phyloP scores from a whole-genome alignment of 2,888 invertebrate genomes.

The Drosophila bunnanda region DNA sequence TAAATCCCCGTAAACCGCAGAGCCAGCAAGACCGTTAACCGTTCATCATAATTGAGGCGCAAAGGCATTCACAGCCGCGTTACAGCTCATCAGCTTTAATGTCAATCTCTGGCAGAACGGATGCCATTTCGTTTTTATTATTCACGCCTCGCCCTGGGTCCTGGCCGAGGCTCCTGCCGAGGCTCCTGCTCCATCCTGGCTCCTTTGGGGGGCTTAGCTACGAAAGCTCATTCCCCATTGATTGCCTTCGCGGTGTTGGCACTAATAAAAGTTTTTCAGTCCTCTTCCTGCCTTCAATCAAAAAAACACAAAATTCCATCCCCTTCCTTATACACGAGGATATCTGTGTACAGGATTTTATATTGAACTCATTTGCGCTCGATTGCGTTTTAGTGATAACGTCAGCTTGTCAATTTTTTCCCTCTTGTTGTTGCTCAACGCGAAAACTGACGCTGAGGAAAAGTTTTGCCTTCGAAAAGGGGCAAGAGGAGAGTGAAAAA shows the following conservation, averaged over 20 bases:
- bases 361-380: slow-evolving; percentile 57
- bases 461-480: slow-evolving; percentile 20
- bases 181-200: background rate
- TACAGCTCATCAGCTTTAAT: slow-evolving; percentile 38
- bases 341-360: slow-evolving; percentile 7
- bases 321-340: background rate
- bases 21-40: slow-evolving; percentile 16
- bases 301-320: slow-evolving; percentile 1
- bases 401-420: slow-evolving; percentile 51
- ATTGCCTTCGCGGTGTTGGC: slow-evolving; percentile 25
- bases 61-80: slow-evolving; percentile 22
- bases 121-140: slow-evolving; percentile 55
- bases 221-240: slow-evolving; percentile 19
- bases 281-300: slow-evolving; percentile 16
- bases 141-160: slow-evolving; percentile 9
- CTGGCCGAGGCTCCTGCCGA: background rate
- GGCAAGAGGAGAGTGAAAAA: background rate
- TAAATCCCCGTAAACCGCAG: slow-evolving; percentile 19
- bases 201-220: background rate
- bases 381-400: slow-evolving; percentile 52
- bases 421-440: slow-evolving; percentile 2
- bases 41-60: slow-evolving; percentile 32
- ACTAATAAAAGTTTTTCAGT: slow-evolving; percentile 30
- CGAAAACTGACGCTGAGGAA: slow-evolving; percentile 36
- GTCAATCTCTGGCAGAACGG: slow-evolving; percentile 40